phyloP scores from a whole-genome alignment of 1,140 invertebrate genomes.

The Theocolax elegans region DNA sequence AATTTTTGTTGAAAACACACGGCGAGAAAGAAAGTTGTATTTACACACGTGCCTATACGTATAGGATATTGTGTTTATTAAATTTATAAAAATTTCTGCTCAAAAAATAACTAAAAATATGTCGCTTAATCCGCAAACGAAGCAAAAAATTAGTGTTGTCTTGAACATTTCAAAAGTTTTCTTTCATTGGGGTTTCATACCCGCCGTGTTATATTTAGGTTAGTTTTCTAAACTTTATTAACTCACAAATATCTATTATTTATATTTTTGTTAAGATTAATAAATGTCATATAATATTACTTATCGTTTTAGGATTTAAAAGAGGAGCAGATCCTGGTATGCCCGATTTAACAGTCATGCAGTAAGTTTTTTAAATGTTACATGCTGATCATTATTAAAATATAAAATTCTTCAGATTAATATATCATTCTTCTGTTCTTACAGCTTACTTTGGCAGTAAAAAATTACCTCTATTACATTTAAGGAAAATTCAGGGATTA shows the following conservation, averaged over 20 bases:
- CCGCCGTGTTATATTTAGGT: slow-evolving; percentile 77
- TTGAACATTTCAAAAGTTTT: slow-evolving; percentile 71
- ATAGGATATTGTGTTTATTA: not conserved
- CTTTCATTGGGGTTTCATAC: slow-evolving; percentile 79
- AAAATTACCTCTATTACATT: not conserved
- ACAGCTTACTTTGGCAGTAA: slow-evolving; percentile 68
- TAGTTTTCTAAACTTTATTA: slow-evolving; percentile 49
- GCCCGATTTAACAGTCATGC: slow-evolving; percentile 70
- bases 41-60: too few species aligned
- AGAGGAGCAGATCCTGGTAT: slow-evolving; percentile 75
- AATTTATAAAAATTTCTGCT: slow-evolving; percentile 27
- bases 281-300: slow-evolving; percentile 23
- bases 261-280: not conserved
- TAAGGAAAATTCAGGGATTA: slow-evolving; percentile 11
- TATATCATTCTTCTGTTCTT: slow-evolving; percentile 54
- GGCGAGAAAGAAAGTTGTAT: too few species aligned
- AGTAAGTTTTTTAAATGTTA: slow-evolving; percentile 58
- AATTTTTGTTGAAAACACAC: too few species aligned
- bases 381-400: too few species aligned
- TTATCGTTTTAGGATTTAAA: slow-evolving; percentile 67
- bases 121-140: slow-evolving; percentile 65
- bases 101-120: slow-evolving; percentile 51
- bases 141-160: slow-evolving; percentile 72
- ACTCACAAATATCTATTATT: not conserved
- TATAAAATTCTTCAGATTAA: too few species aligned